phyloP scores from a whole-genome alignment of 2,888 invertebrate species.

The Lasioglossum zephyrum region DNA sequence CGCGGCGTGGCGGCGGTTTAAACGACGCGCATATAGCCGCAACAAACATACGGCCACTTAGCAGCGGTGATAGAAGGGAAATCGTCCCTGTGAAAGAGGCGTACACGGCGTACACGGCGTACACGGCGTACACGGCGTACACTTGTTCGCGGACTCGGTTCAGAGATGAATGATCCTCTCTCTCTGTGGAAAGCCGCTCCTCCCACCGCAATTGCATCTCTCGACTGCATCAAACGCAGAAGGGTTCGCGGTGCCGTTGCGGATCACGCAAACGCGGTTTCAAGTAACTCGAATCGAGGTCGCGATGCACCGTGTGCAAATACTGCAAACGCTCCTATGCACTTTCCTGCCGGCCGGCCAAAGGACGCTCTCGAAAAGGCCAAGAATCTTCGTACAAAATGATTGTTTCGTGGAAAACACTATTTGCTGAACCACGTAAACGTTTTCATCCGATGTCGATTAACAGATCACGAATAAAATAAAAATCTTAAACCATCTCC shows the following conservation, averaged over 20 bases:
- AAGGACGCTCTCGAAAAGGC: not conserved
- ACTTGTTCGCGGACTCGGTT: not conserved
- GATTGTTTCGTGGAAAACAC: not conserved
- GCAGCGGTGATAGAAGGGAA: not conserved
- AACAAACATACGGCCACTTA: constrained; percentile 1
- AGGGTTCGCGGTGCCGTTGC: constrained; percentile 28
- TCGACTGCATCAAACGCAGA: not conserved
- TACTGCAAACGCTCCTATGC: not conserved
- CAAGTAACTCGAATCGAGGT: constrained; percentile 38
- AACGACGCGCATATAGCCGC: not conserved
- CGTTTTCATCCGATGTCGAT: too few relatives aligned
- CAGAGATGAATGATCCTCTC: constrained; percentile 24
- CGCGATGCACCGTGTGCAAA: constrained; percentile 27
- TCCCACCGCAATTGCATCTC: not conserved
- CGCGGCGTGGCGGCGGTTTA: not conserved
- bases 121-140: constrained; percentile 9
- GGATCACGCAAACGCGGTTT: constrained; percentile 30
- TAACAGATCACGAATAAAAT: too few relatives aligned
- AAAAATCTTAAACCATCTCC: too few relatives aligned
- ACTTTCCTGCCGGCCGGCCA: not conserved
- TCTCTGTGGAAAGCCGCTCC: constrained; percentile 4
- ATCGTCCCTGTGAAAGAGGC: constrained; percentile 6
- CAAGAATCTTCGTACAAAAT: not conserved
- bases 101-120: constrained; percentile 10
- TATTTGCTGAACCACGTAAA: not conserved